Percentiles rank a stretch among this genome's conserved stretches.
Evolutionary conservation across 2,888 invertebrate genomes (phyloP).

Genomic region (Meteorus colon): DNA sequence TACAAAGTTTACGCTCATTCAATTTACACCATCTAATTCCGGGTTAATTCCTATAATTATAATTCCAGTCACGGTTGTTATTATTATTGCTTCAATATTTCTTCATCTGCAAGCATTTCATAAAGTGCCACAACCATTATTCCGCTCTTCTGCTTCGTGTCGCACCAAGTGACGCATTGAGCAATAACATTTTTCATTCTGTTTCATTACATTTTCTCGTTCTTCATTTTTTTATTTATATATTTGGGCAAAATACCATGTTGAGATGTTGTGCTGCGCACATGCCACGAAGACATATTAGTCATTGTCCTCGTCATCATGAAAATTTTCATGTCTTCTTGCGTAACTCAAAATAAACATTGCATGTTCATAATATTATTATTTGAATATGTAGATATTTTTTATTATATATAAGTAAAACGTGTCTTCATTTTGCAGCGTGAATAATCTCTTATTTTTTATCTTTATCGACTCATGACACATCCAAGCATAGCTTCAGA

Average conservation of each 20-base stretch:
- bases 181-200: not conserved
- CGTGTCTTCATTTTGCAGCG: too few species aligned
- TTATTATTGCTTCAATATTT: not conserved
- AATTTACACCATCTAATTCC: not conserved
- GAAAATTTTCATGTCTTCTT: slow-evolving; percentile 5
- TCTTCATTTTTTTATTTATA: not conserved
- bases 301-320: not conserved
- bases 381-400: too few species aligned
- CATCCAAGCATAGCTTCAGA: too few species aligned
- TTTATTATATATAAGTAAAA: too few species aligned
- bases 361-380: not conserved
- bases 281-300: not conserved
- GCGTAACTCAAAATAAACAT: not conserved
- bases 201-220: not conserved
- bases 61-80: not conserved
- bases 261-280: not conserved
- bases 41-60: not conserved
- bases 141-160: not conserved
- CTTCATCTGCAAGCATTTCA: not conserved
- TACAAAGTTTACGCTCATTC: not conserved
- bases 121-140: not conserved
- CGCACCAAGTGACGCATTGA: not conserved
- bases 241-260: slow-evolving; percentile 1
- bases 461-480: too few species aligned
- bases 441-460: too few species aligned